Base-by-base conservation (phyloP, 2,888 invertebrate species). In the Apodemia hepburni region DNA sequence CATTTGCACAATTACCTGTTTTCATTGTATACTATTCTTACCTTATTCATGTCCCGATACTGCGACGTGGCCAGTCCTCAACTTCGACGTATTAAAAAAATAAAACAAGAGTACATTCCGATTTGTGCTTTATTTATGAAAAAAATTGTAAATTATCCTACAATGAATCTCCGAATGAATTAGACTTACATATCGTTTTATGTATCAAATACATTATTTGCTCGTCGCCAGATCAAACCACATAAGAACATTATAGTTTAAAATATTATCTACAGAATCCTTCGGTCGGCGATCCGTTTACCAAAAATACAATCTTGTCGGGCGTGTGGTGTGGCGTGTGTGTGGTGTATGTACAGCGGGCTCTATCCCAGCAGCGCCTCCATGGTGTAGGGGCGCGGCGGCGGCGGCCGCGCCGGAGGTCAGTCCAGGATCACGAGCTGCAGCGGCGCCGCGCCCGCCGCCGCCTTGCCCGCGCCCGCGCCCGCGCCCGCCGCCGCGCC, bases 101-200 rank as follows among this genome's bases (percentile, higher is more conserved):
- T 83, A 68, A 81, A 71, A 73, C 79, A 79, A 76, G 6, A 54
- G 54, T 54, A 54, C 81, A 85, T 82, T 88, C 89, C 87, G 81
- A 92, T 93, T 93, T 93, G 92, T 92, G 92, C 92, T 93, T 93
- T 93, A 93, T 93, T 93, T 92, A 93, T 93, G 93, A 93, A 93
- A 93, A 93, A 93, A 93, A 93, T 93, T 90, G 93, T 93, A 93
- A 93, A 93, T 93, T 93, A 93, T 92, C 92, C 93, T 93, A 93
- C 92, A 91, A 90, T 91, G 91, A 92, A 92, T 92, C 91, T 92
- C 92, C 91, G 92, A 92, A 91, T 91, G 91, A 92, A 92, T 88
- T 91, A 91, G 89, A 92, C 91, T 92, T 92, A 92, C 91, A 90
- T 90, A 92, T 90, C 87, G 84, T 85, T 90, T 89, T 87, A 90